Evolutionary conservation across 2,888 invertebrate species (phyloP), one percentile per base, ranked within the genome.

Genomic region (Exocentrus adspersus): DNA sequence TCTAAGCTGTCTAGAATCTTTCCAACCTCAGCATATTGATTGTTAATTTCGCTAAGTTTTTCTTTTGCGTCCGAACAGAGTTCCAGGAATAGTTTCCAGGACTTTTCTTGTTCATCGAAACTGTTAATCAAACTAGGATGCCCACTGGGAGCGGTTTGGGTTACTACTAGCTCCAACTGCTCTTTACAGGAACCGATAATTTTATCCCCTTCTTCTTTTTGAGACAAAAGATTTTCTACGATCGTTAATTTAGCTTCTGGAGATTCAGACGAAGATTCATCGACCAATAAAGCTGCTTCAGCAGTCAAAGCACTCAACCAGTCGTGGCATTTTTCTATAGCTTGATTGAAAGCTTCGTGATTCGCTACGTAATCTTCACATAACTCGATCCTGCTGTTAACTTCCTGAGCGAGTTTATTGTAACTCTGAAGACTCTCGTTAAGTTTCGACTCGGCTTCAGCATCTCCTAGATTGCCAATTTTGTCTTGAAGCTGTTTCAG

Each of bases 401-500:
- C 87, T 74, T 90, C 88, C 64, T 87, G 86, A 0, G 89, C 86
- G 63, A 94, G 84, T 42, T 87, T 85, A 51, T 87, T 88, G 75
- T 94, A 94, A 67, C 89, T 88, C 12, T 89, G 86, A 51, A 92
- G 87, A n/a, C 90, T 91, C 62, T 89, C 89, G 10, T 87, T 86
- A 9, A 95, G 85, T 79, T 91, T 91, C 24, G 88, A 87, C 72
- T 90, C 90, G 0, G 92, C 90, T 73, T 94, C 93, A 63, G 91
- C 89, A 77, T 95, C 95, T 1, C 90, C 89, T 68, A 95, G 86
- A 6, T 89, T 86, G 30, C 90, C 89, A 1, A 94, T 89, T 81
- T 95, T 93, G 12, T 93, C 93, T 71, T 91, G 90, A 3, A 97
- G 82, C 75, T 95, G 94, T 69, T 92, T 89, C 20, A 97, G 83